These are phyloP conservation scores for Nasonia longicornis DNA, from an alignment of 1,140 invertebrate genomes.

Conservation along the genomic window DNA sequence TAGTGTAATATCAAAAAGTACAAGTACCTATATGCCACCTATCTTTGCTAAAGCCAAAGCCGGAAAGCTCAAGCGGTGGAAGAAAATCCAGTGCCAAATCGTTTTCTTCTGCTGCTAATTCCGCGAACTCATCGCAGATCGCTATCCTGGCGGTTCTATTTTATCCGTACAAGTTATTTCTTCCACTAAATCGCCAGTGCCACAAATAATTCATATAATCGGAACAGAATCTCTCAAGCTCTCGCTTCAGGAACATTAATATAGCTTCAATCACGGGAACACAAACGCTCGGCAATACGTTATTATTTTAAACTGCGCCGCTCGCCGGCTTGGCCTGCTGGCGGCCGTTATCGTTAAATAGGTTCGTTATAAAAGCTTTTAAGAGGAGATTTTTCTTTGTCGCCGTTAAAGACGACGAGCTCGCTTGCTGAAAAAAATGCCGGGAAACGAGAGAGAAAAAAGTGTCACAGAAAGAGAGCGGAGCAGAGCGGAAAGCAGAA, in stretches of 20 bases:
- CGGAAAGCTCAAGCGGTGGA: too few species aligned
- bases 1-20: too few species aligned
- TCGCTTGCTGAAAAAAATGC: slow-evolving; percentile 21
- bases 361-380: slow-evolving; percentile 45
- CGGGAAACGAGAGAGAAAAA: not conserved
- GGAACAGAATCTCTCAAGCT: too few species aligned
- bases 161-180: not conserved
- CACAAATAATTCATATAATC: not conserved
- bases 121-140: too few species aligned
- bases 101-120: too few species aligned
- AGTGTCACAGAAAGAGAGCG: slow-evolving; percentile 17
- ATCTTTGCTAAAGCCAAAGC: too few species aligned
- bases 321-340: not conserved
- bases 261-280: not conserved
- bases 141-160: too few species aligned
- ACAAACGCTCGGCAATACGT: slow-evolving; percentile 13
- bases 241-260: not conserved
- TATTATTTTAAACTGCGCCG: slow-evolving; percentile 33
- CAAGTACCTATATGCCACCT: too few species aligned
- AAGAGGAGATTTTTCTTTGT: slow-evolving; percentile 47
- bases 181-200: not conserved
- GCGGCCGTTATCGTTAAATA: slow-evolving; percentile 40
- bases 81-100: too few species aligned
- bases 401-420: slow-evolving; percentile 26
- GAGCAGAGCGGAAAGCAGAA: slow-evolving; percentile 31